Evolutionary conservation across 2,888 invertebrate genomes (phyloP).

Genomic region (Drosophila dives): DNA sequence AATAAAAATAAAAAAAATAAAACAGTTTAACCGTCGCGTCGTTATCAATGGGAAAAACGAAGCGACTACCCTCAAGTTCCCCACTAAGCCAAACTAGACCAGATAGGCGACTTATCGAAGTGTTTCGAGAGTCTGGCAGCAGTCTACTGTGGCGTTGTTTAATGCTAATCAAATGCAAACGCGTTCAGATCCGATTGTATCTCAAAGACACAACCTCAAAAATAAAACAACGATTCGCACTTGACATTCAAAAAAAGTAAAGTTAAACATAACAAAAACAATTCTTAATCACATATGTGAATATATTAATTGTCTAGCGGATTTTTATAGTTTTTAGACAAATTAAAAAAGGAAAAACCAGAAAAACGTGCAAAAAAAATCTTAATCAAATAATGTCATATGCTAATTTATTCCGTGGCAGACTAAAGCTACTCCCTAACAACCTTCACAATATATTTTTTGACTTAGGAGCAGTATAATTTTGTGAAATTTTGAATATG

Average conservation of each 20-base stretch:
- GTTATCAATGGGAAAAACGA: slow-evolving; percentile 47
- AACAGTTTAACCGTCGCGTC: not conserved
- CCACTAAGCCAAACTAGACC: not conserved
- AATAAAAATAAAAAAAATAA: not conserved
- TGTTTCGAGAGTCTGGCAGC: slow-evolving; percentile 44
- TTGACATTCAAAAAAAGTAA: slow-evolving; percentile 26
- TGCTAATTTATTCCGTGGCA: slow-evolving; percentile 7
- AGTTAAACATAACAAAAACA: not conserved
- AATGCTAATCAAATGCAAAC: slow-evolving; percentile 59
- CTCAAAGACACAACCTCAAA: slow-evolving; percentile 31
- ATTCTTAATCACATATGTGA: not conserved
- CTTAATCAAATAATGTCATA: slow-evolving; percentile 9
- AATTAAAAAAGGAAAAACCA: slow-evolving; percentile 41
- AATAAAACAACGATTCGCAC: slow-evolving; percentile 26
- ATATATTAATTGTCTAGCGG: slow-evolving; percentile 26
- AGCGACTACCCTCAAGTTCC: not conserved
- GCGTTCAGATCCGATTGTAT: slow-evolving; percentile 22
- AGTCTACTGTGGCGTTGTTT: slow-evolving; percentile 47
- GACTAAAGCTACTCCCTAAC: not conserved
- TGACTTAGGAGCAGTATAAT: not conserved
- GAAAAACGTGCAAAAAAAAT: slow-evolving; percentile 56
- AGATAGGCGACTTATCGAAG: slow-evolving; percentile 22
- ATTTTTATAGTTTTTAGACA: slow-evolving; percentile 1
- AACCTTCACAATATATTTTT: slow-evolving; percentile 33
- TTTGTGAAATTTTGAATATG: not conserved